Conservation (phyloP, 1,140 invertebrate species). For the Pristionchus pacificus region DNA sequence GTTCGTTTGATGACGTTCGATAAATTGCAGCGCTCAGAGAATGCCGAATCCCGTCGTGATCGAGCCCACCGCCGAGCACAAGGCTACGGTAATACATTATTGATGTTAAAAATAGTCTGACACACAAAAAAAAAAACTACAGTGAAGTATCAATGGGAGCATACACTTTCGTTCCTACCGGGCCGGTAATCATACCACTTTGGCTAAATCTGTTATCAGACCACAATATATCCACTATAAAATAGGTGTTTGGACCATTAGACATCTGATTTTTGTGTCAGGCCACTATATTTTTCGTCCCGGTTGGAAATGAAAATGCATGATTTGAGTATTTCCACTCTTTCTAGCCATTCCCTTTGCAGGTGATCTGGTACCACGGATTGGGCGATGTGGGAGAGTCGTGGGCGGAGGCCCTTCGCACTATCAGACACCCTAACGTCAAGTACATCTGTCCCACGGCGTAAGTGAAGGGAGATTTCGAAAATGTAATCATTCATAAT, state of each 20-base stretch:
- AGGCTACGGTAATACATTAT: neutral
- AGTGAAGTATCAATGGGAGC: neutral
- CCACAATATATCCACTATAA: no score
- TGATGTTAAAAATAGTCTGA: neutral
- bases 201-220: no score
- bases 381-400: conserved; percentile 55
- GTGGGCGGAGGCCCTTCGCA: conserved; percentile 40
- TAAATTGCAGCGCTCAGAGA: neutral
- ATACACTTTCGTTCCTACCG: no score
- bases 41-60: neutral
- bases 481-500: conserved; percentile 13
- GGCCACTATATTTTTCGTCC: no score
- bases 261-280: no score
- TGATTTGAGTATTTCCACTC: no score
- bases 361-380: conserved; percentile 57
- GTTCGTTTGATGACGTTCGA: no score
- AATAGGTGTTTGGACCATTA: no score
- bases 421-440: conserved; percentile 35
- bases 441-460: conserved; percentile 53
- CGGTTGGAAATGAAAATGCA: no score
- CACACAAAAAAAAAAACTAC: neutral
- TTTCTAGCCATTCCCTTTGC: conserved; percentile 26
- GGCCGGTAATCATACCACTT: no score
- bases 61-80: neutral
- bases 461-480: conserved; percentile 38